Conservation (phyloP, 23 tunicate genomes). For the Phallusia fumigata region DNA sequence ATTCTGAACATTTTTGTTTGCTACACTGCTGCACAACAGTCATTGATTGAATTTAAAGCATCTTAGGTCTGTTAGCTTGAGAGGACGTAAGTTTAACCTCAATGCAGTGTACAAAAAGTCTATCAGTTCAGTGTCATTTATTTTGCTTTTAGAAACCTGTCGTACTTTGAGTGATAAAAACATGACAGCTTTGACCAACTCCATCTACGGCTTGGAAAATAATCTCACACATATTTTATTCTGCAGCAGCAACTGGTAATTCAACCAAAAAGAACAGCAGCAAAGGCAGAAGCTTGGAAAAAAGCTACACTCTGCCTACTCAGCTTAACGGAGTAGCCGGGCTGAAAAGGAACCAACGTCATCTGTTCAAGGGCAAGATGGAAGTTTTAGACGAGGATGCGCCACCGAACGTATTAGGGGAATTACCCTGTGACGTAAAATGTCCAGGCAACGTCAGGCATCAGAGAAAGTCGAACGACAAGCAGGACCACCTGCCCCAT, state of each 20-base stretch:
- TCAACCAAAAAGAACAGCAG: neutral
- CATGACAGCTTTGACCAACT: too few species aligned
- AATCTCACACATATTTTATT: too few species aligned
- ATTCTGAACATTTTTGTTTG: too few species aligned
- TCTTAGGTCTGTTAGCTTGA: too few species aligned
- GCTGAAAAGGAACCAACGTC: constrained; percentile 21
- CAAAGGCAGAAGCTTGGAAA: neutral
- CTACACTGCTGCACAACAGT: too few species aligned
- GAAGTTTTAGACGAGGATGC: constrained; percentile 32
- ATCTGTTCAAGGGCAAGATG: constrained; percentile 49
- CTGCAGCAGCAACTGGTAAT: neutral
- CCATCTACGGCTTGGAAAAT: too few species aligned
- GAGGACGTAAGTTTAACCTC: too few species aligned
- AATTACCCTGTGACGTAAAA: constrained; percentile 17
- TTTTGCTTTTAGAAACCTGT: too few species aligned
- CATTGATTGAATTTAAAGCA: too few species aligned
- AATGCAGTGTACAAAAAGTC: too few species aligned
- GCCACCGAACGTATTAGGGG: neutral
- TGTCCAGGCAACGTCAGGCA: constrained; percentile 18
- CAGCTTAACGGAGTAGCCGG: constrained; percentile 14
- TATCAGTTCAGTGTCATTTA: too few species aligned
- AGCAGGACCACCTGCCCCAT: neutral
- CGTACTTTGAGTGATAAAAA: too few species aligned
- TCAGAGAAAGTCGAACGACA: neutral
- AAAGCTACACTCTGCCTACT: constrained; percentile 25